These are phyloP conservation scores for Portevinia maculata DNA, from an alignment of 2,888 invertebrate species.

Conservation along the genomic window DNA sequence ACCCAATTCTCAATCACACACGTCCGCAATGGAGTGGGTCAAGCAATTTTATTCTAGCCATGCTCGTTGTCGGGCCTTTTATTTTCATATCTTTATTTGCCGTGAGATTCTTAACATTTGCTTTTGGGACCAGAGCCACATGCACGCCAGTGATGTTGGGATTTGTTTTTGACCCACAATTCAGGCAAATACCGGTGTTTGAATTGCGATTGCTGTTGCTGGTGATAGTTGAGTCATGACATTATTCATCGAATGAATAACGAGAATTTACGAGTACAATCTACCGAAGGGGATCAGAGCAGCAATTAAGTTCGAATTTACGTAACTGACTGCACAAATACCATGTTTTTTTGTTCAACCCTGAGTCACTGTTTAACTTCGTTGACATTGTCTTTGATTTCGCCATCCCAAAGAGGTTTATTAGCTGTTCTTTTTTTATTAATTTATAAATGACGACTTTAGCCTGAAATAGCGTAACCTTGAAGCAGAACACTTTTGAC, in stretches of 20 bases:
- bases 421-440: constrained; percentile 8
- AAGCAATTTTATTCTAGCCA: constrained; percentile 61
- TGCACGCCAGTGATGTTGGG: constrained; percentile 4
- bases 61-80: constrained; percentile 30
- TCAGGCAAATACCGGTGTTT: constrained; percentile 7
- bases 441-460: constrained; percentile 16
- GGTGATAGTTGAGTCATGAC: constrained; percentile 39
- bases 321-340: background rate
- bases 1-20: constrained; percentile 54
- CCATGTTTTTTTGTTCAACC: background rate
- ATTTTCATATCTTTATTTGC: background rate
- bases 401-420: background rate
- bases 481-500: background rate
- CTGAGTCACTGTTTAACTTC: constrained; percentile 37
- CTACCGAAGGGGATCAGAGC: background rate
- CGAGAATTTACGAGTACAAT: constrained; percentile 19
- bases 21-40: constrained; percentile 64
- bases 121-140: background rate
- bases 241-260: constrained; percentile 60
- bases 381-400: constrained; percentile 45
- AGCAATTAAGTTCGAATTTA: constrained; percentile 27
- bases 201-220: constrained; percentile 4
- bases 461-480: background rate
- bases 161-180: constrained; percentile 48
- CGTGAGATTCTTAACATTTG: constrained; percentile 49